Percentiles rank a stretch among this genome's conserved stretches.
Conservation (phyloP, 2,113 vertebrate genomes). For the Picathartes gymnocephalus region DNA sequence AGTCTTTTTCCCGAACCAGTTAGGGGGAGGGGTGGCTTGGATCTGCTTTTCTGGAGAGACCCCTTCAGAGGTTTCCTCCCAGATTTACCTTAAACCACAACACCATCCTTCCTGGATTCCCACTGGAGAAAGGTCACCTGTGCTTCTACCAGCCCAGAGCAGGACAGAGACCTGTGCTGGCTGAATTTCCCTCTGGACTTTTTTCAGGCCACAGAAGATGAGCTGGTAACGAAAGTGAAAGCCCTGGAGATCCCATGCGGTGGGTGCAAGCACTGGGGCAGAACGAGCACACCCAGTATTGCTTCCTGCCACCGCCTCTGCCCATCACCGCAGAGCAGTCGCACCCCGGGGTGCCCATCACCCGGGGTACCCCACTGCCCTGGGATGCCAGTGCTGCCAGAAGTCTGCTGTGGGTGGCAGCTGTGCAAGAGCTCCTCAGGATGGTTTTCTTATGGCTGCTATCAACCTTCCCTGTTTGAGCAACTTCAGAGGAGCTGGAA, state of each 20-base stretch:
- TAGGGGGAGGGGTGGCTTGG: too few species aligned
- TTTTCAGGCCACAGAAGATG: not conserved
- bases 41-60: too few species aligned
- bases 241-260: constrained; percentile 51
- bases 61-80: too few species aligned
- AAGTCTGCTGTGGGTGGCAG: not conserved
- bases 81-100: too few species aligned
- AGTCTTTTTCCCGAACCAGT: too few species aligned
- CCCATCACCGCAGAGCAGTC: not conserved
- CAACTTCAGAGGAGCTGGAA: not conserved
- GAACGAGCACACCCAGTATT: constrained; percentile 26
- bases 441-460: rapidly evolving
- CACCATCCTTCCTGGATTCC: not conserved
- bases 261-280: not conserved
- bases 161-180: not conserved
- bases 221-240: constrained; percentile 56
- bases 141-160: not conserved
- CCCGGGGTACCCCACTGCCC: not conserved
- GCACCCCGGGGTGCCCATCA: not conserved
- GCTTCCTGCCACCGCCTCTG: constrained; percentile 38
- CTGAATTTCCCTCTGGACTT: constrained; percentile 9
- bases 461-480: not conserved
- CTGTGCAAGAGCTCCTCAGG: not conserved
- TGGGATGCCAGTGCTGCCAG: not conserved
- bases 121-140: not conserved